phyloP scores from a whole-genome alignment of 2,113 vertebrate genomes.

The Psophia crepitans region DNA sequence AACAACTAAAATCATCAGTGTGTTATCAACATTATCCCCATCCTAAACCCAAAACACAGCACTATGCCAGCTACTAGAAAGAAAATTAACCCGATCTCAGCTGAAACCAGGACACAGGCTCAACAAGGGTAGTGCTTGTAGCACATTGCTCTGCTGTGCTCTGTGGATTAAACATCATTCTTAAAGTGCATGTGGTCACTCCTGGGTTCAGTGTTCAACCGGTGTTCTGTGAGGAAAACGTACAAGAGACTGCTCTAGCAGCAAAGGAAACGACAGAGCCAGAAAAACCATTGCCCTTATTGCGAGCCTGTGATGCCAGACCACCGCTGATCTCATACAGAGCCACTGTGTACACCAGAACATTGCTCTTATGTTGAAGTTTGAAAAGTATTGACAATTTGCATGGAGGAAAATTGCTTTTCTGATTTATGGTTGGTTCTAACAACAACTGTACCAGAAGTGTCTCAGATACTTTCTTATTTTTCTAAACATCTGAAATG shows the following conservation, averaged over 20 bases:
- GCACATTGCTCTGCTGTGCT: neutral
- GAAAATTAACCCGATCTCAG: no score
- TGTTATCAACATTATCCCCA: no score
- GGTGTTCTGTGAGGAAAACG: neutral
- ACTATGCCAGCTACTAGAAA: no score
- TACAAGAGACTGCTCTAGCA: neutral
- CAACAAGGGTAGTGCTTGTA: accelerated
- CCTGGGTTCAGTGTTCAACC: neutral
- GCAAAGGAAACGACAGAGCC: neutral
- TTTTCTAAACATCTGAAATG: neutral
- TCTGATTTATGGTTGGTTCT: neutral
- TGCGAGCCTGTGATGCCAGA: neutral
- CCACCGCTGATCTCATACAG: neutral
- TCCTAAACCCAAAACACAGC: no score
- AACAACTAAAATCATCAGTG: no score
- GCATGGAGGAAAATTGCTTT: neutral
- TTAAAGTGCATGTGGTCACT: neutral
- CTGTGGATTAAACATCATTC: neutral
- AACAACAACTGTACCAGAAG: neutral
- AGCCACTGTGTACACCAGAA: neutral
- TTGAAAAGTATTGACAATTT: neutral
- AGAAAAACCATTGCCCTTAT: neutral
- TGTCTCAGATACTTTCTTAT: neutral
- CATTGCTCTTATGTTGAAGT: neutral
- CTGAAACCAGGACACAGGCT: neutral